phyloP scores from a whole-genome alignment of 2,113 vertebrate species.

The Pipra filicauda region DNA sequence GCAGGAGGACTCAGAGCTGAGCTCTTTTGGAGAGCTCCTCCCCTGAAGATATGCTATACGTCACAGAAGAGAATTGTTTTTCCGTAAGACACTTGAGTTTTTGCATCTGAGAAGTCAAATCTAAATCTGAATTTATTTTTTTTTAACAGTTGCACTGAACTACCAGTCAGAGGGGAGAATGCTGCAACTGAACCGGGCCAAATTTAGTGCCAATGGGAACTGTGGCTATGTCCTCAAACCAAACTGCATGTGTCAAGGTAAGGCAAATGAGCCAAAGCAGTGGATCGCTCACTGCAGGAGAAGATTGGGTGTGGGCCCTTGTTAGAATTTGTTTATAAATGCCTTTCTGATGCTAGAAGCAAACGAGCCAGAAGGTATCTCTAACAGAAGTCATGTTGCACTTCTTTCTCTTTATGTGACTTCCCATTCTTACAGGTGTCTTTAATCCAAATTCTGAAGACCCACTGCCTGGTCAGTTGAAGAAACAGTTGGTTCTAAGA shows the following conservation, averaged over 20 bases:
- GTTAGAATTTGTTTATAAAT: not conserved
- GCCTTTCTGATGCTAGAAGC: not conserved
- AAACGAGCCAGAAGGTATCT: not conserved
- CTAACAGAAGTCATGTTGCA: not conserved
- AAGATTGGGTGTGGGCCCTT: not conserved
- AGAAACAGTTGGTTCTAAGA: conserved; percentile 91
- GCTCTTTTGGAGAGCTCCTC: not conserved
- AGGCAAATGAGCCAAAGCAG: not conserved
- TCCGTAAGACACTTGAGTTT: not conserved
- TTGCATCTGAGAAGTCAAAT: not conserved
- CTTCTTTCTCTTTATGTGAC: not conserved
- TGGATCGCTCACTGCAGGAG: not conserved
- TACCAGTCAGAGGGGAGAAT: conserved; percentile 96
- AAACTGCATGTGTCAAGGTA: conserved; percentile 92
- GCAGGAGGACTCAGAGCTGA: not conserved
- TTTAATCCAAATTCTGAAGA: conserved; percentile 94
- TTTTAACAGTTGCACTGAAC: conserved; percentile 88
- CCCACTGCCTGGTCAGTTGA: conserved; percentile 84
- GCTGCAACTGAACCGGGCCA: conserved; percentile 94
- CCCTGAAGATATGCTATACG: not conserved
- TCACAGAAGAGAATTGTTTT: not conserved
- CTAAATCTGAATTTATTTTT: not conserved
- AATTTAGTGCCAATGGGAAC: conserved; percentile 92
- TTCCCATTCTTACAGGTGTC: conserved; percentile 70
- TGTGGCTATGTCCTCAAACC: conserved; percentile 97